Base-by-base conservation (phyloP, 2,888 invertebrate species). In the Nomada goodeniana region DNA sequence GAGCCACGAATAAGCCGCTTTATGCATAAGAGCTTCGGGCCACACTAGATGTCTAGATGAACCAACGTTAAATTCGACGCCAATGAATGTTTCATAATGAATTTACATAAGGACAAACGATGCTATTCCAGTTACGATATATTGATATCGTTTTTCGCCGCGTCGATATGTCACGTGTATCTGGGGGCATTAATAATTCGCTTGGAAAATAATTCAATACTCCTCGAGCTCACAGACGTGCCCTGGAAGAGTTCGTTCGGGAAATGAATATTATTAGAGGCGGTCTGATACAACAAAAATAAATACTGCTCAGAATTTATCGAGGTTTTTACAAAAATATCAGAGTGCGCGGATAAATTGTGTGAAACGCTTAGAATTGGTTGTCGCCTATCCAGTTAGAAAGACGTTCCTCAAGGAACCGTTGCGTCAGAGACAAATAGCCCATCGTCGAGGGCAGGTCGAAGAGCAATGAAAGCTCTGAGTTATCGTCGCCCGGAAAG, bases 401-500 rank as follows among this genome's bases (percentile, higher is more conserved):
- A 26, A 52, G 59, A 65, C n/a, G 26, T 53, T 52, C 36, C 4
- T 11, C 44, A 20, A 47, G 71, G 61, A 42, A 44, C 60, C 26
- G 42, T 60, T 65, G 59, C 60, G 60, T 74, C 71, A 55, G 71
- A 83, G 83, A 83, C 71, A 83, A 82, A 83, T 77, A 78, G 76
- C 74, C 73, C 61, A 74, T 76, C 76, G 67, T 36, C 65, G 68
- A 44, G 63, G 63, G 52, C 23, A 60, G 26, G 7, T 60, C 69
- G 70, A 88, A 83, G 80, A 86, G 82, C 83, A 85, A 72, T 70
- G 83, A 86, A 91, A 91, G 80, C 92, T 91, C 83, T 90, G 88
- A 91, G 89, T 92, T 91, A 92, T 92, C 89, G 89, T 86, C 84
- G 83, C 76, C 76, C 81, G 84, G 84, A 90, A 91, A 91, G 91